Base-by-base conservation (phyloP, 92 coral and sea anemone genomes). In the Porites evermanni region DNA sequence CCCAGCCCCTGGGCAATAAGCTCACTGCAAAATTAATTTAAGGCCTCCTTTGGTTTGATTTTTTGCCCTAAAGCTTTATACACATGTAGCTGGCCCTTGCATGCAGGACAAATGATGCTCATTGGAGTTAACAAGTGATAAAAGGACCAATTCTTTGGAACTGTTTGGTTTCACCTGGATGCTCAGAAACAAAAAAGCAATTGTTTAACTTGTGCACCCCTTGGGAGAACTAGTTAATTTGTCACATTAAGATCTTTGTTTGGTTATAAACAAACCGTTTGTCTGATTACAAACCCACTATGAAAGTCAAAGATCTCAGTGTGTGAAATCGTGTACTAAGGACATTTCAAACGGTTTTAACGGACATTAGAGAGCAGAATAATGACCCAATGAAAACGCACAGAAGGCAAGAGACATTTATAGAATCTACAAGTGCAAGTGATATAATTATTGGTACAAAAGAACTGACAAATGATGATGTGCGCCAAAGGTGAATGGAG, bases 191-290 rank as follows among this genome's bases (percentile, higher is more conserved):
- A 67, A 80, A 80, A 53, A 16, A 7, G 7, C 38, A 51, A 20
- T 80, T 80, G 76, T 51, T 26, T 60, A 26, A 29, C 80, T 60
- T 10, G 10, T 23, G 68, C 23, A 50, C 53, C 84, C 72, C 52
- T 66, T 21, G 60, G 50, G 72, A 19, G 70, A 66, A 79, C 53
- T 65, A 50, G 67, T 79, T 79, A 79, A 67, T 52, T 64, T 64
- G 84, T 67, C 64, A 79, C 61, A 67, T 79, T 21, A 66, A 73
- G 50, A 20, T 67, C 52, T 47, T 65, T 79, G 84, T 79, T 66
- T 23, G 20, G 61, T 12, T 32, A 65, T 18, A 51, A 64, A 51
- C 50, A 65, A 64, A 64, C 72, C 29, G 69, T 44, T 29, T 17
- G 72, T 47, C 53, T 66, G 73, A n/a, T 74, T 79, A 51, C 74